Conservation (phyloP, 2,113 vertebrate species). For the Labeo rohita region DNA sequence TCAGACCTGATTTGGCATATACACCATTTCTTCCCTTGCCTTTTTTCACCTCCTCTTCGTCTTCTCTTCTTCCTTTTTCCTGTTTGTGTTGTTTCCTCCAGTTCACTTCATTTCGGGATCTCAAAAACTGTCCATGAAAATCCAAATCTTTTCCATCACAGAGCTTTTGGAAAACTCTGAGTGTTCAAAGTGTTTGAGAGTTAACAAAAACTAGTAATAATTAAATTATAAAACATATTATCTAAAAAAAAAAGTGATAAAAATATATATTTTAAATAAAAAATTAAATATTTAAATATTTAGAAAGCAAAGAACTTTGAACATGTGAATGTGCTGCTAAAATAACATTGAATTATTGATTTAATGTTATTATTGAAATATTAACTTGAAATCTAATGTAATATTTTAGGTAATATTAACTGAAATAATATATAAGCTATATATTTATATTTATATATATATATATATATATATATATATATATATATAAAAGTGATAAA, state of each 20-base stretch:
- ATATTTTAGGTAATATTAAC: background rate
- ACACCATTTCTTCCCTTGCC: slow-evolving; percentile 19
- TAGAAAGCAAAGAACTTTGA: background rate
- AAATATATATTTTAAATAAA: too few relatives aligned
- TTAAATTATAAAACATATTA: too few relatives aligned
- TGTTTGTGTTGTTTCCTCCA: slow-evolving; percentile 28
- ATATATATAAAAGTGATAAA: too few relatives aligned
- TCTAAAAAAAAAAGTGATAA: too few relatives aligned
- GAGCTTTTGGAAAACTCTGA: slow-evolving; percentile 51
- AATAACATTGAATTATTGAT: too few relatives aligned
- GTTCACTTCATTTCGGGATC: slow-evolving; percentile 63
- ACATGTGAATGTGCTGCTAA: too few relatives aligned
- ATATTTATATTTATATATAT: too few relatives aligned
- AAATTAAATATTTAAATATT: too few relatives aligned
- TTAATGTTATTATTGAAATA: background rate
- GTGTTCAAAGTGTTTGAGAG: too few relatives aligned
- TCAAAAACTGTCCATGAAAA: slow-evolving; percentile 70
- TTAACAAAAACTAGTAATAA: too few relatives aligned
- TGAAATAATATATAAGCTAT: too few relatives aligned
- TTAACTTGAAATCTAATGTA: background rate
- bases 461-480: too few relatives aligned
- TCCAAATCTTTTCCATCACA: slow-evolving; percentile 62
- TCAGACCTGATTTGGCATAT: slow-evolving; percentile 66
- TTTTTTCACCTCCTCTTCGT: slow-evolving; percentile 20
- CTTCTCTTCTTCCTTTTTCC: background rate